Percentiles rank a stretch among this genome's conserved stretches.
These are phyloP conservation scores for Oscheius sp. DNA, from an alignment of 2,888 invertebrate species.

Conservation along the genomic window DNA sequence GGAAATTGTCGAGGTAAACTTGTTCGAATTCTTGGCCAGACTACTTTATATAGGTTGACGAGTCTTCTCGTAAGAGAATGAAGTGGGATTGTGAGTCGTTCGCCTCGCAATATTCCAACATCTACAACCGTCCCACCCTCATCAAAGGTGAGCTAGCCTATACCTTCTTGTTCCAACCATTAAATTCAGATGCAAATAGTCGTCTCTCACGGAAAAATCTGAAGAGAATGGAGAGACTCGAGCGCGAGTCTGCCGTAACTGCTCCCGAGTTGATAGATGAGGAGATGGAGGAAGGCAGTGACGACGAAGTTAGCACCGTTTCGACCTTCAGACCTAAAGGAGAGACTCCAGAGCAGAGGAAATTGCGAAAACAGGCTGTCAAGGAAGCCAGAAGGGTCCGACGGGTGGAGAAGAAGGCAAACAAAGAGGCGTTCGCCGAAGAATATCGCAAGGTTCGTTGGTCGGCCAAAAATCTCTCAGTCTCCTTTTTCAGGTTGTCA, in stretches of 20 bases:
- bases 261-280: constrained; percentile 42
- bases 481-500: constrained; percentile 42
- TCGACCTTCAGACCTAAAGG: constrained; percentile 78
- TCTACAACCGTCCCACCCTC: constrained; percentile 90
- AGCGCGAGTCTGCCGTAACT: constrained; percentile 64
- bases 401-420: constrained; percentile 68
- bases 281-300: constrained; percentile 48
- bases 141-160: constrained; percentile 77
- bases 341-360: constrained; percentile 86
- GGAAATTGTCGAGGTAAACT: constrained; percentile 52
- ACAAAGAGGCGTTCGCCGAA: constrained; percentile 57
- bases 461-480: no score
- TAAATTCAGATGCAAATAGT: constrained; percentile 15
- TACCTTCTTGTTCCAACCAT: background rate
- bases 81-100: constrained; percentile 72
- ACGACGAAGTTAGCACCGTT: constrained; percentile 45
- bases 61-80: constrained; percentile 51
- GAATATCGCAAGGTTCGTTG: constrained; percentile 51
- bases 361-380: constrained; percentile 84
- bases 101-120: constrained; percentile 85
- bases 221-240: constrained; percentile 43
- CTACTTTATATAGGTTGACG: constrained; percentile 47
- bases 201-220: constrained; percentile 60
- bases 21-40: background rate
- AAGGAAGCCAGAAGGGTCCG: constrained; percentile 81